A percentile compares a stretch with the other conserved stretches of the same genome.
phyloP scores from a whole-genome alignment of 2,113 vertebrate genomes.

The Cromileptes altivelis region DNA sequence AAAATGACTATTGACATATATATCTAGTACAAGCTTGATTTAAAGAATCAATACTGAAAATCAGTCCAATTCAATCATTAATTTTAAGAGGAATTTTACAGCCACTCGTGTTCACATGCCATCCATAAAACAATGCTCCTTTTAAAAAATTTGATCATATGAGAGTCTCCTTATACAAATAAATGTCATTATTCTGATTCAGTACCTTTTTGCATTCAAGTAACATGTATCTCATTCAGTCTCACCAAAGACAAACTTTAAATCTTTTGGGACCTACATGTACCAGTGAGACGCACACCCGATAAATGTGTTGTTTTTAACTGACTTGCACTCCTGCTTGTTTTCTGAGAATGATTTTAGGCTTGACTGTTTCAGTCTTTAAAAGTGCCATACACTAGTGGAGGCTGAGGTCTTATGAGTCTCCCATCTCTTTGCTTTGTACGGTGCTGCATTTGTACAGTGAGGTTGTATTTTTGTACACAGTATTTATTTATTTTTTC shows the following conservation, averaged over 20 bases:
- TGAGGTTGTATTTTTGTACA: constrained; percentile 82
- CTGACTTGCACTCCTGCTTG: constrained; percentile 53
- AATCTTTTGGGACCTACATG: neutral
- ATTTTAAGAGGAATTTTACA: constrained; percentile 18
- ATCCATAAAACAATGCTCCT: neutral
- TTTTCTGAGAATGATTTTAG: constrained; percentile 44
- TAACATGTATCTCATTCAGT: constrained; percentile 22
- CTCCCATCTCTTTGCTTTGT: constrained; percentile 60
- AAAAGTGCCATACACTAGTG: constrained; percentile 62
- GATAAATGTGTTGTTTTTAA: constrained; percentile 41
- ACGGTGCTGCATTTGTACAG: constrained; percentile 71
- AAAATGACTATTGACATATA: constrained; percentile 48
- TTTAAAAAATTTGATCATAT: neutral
- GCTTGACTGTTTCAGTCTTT: constrained; percentile 62
- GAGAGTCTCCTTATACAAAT: neutral
- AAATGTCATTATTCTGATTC: neutral
- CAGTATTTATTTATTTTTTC: constrained; percentile 71
- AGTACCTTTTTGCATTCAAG: constrained; percentile 11
- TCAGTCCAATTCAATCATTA: constrained; percentile 28
- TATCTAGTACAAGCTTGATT: constrained; percentile 27
- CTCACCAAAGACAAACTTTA: constrained; percentile 32
- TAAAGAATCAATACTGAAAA: constrained; percentile 44
- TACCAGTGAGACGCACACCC: constrained; percentile 10
- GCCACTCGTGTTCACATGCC: neutral
- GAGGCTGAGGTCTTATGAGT: constrained; percentile 41